phyloP scores from a whole-genome alignment of 2,888 invertebrate species.

The Nemurella pictetii region DNA sequence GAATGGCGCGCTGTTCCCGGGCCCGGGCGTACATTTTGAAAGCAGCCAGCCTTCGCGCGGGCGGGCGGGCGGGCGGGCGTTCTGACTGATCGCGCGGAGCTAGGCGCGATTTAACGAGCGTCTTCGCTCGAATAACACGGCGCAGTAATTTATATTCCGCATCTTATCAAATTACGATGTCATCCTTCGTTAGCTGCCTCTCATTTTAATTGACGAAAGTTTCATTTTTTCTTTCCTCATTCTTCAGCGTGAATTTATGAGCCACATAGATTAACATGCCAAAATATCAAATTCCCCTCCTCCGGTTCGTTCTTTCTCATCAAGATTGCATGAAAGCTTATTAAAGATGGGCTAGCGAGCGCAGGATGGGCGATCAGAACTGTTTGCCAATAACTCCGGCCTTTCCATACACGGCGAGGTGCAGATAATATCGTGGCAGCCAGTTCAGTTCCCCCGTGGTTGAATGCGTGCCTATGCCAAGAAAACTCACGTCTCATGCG shows the following conservation, averaged over 20 bases:
- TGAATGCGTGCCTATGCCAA: too few species aligned
- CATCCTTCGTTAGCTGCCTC: conserved; percentile 38
- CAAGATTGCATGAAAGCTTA: conserved; percentile 26
- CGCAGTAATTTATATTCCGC: conserved; percentile 33
- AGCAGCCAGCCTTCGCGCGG: too few species aligned
- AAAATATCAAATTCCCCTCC: conserved; percentile 34
- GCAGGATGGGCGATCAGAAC: neutral
- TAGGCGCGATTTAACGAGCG: conserved; percentile 29
- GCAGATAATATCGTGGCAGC: too few species aligned
- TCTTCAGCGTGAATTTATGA: conserved; percentile 37
- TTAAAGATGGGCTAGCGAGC: conserved; percentile 11
- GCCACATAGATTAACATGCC: conserved; percentile 38
- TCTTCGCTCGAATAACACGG: conserved; percentile 22
- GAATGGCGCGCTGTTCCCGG: too few species aligned
- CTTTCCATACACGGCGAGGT: too few species aligned
- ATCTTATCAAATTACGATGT: conserved; percentile 35
- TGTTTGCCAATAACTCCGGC: neutral
- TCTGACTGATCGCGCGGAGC: neutral
- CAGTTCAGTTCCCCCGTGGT: too few species aligned
- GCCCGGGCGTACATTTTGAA: too few species aligned
- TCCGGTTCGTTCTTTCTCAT: conserved; percentile 19
- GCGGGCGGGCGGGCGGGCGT: too few species aligned
- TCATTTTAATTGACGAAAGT: conserved; percentile 38
- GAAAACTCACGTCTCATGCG: too few species aligned
- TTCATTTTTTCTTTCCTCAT: conserved; percentile 32